Base-by-base conservation (phyloP, 2,797 vertebrate genomes). In the Potorous gilbertii region DNA sequence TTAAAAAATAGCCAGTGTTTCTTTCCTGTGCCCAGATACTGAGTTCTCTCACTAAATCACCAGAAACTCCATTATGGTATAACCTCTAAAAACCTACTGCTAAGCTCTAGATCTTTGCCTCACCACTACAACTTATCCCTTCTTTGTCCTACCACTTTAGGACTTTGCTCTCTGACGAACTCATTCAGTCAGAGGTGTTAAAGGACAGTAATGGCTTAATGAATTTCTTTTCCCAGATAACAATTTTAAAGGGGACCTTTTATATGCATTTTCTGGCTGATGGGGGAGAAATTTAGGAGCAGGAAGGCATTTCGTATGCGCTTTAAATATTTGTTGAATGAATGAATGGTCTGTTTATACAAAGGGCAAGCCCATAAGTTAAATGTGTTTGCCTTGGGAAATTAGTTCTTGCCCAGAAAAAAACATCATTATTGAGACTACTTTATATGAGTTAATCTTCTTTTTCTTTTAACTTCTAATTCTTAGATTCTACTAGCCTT, bases 281-380 rank as follows among this genome's bases (percentile, higher is more conserved):
- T 46, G 54, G 92, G 13, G 21, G 50, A 91, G 18, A 89, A 52
- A 59, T 91, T 74, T 59, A 24, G 24, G 5, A 46, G 46, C n/a
- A 56, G 5, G 46, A 21, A 91, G 62, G 5, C 18, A 90, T 94
- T 90, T 93, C 92, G 92, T 56, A 11, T 54, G 18, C 11, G 56
- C 55, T 81, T 87, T 90, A 95, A 95, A 94, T 57, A 55, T 6
- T 87, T 94, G 14, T 81, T 93, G 52, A 96, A 74, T 95, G 92
- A 66, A 29, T 95, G 31, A 46, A 93, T 95, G 94, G 62, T 94
- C 55, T 93, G 92, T n/a, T 66, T 95, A 52, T 93, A 40, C 50
- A 62, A 54, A 5, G 13, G 18, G 62, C 92, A 93, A 66, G 96
- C 92, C 24, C 93, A 50, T 96, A 96, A 96, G 93, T 0, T 89